Base-by-base conservation (phyloP, 2,888 invertebrate genomes). In the Orthosia gracilis region DNA sequence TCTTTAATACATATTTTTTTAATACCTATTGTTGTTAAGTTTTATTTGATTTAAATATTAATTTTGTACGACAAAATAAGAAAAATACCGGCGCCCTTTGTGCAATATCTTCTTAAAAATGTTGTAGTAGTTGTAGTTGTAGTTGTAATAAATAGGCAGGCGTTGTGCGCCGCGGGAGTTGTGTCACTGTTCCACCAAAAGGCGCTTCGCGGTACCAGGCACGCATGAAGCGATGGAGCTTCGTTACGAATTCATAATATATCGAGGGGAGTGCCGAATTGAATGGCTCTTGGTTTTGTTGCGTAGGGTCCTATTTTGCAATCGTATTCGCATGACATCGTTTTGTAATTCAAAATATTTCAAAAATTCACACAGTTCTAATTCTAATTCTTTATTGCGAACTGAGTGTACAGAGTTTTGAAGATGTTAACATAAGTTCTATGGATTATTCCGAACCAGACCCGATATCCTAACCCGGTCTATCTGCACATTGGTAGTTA, bases 171-270 rank as follows among this genome's bases (percentile, higher is more conserved):
- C 65, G 21, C 65, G 65, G 26, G 73, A 85, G 77, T 78, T 82
- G 81, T 81, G 81, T 76, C 86, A 82, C 83, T 87, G 79, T 83
- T 86, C 76, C 78, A 86, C 84, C 63, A 80, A 85, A 88, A 85
- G 76, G 78, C 76, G 80, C 76, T 85, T 79, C 78, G 54, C 17
- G 11, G 26, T 84, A 87, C 87, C 64, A 87, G 87, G 87, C 63
- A 21, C 54, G 57, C 85, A 87, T 81, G 54, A 62, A 57, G 45
- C 12, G 5, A 26, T 5, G 57, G 71, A 72, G 66, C 21, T 50
- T 31, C 11, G 15, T 57, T n/a, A 26, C 67, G 17, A 63, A 63
- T 68, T 75, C 26, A 26, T 59, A 26, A 58, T 73, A 73, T 64
- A 45, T 21, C 81, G 21, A 61, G 26, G 70, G 49, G 31, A 55